Percentiles rank a stretch among this genome's conserved stretches.
These are phyloP conservation scores for Virgularia gustaviana DNA, from an alignment of 92 coral and sea anemone species.

Conservation along the genomic window DNA sequence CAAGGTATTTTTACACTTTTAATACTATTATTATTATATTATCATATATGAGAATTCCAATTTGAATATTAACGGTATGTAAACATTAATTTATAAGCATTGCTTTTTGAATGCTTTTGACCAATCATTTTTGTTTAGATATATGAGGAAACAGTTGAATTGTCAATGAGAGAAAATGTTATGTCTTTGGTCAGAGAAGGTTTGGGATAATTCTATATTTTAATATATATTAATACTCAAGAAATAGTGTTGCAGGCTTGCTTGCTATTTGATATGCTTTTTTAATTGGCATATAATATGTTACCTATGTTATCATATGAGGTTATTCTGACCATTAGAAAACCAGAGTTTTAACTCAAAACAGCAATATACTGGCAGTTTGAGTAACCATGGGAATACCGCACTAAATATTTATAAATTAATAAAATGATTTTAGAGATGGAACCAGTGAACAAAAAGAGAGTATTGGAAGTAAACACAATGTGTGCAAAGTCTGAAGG, in stretches of 20 bases:
- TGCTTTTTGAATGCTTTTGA: not conserved
- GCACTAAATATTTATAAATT: not conserved
- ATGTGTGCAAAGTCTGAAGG: conserved; percentile 83
- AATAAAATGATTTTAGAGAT: conserved; percentile 32
- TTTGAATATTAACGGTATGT: too few relatives aligned
- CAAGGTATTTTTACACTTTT: too few relatives aligned
- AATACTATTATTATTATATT: too few relatives aligned
- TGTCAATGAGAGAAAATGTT: conserved; percentile 29
- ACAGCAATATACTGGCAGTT: too few relatives aligned
- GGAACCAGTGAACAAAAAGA: conserved; percentile 63
- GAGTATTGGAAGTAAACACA: conserved; percentile 58
- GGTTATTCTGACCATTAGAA: too few relatives aligned
- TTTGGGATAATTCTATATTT: not conserved
- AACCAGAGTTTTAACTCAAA: too few relatives aligned
- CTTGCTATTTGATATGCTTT: too few relatives aligned
- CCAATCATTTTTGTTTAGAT: not conserved
- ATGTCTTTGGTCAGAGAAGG: conserved; percentile 26
- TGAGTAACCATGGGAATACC: too few relatives aligned
- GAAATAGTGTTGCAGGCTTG: not conserved
- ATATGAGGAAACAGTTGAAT: conserved; percentile 29
- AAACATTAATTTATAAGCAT: too few relatives aligned
- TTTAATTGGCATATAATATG: too few relatives aligned
- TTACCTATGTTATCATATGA: too few relatives aligned
- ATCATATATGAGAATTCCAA: too few relatives aligned
- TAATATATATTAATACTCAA: not conserved